Evolutionary conservation across 1,140 invertebrate genomes (phyloP).

Genomic region (Tenebrio molitor): DNA sequence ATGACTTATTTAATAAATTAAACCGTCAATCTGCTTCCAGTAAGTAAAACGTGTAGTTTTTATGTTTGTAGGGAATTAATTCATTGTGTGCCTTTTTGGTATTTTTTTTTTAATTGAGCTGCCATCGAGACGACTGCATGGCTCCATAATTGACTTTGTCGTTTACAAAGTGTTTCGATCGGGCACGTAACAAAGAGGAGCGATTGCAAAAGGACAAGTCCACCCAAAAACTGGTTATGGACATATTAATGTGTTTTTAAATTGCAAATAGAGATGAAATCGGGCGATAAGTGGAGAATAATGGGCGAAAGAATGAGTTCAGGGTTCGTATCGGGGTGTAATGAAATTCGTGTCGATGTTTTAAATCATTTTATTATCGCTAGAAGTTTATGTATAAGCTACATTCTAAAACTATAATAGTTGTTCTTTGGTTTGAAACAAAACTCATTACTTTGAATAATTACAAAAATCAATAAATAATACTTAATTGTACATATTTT

Average conservation of each 20-base stretch:
- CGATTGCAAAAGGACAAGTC: slow-evolving; percentile 4
- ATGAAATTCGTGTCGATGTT: slow-evolving; percentile 26
- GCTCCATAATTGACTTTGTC: slow-evolving; percentile 24
- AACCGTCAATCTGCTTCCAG: no score
- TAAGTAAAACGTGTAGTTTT: no score
- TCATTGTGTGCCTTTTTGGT: background rate
- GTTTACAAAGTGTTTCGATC: slow-evolving; percentile 7
- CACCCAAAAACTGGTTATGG: slow-evolving; percentile 7
- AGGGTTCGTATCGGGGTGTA: background rate
- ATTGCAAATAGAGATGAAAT: slow-evolving; percentile 14
- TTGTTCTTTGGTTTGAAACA: slow-evolving; percentile 58
- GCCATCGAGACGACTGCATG: no score
- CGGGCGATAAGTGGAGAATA: background rate
- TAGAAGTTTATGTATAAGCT: slow-evolving; percentile 57
- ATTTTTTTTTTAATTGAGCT: no score
- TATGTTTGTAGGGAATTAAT: no score
- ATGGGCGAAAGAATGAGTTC: slow-evolving; percentile 11
- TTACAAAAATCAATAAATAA: slow-evolving; percentile 53
- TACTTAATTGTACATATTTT: slow-evolving; percentile 51
- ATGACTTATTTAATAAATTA: no score
- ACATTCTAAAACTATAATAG: slow-evolving; percentile 60
- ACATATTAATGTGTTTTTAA: slow-evolving; percentile 19
- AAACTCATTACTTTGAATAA: slow-evolving; percentile 44
- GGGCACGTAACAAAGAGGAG: background rate
- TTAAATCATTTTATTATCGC: slow-evolving; percentile 57